These are phyloP conservation scores for Scrobipalpa costella DNA, from an alignment of 2,888 invertebrate species.

Conservation along the genomic window DNA sequence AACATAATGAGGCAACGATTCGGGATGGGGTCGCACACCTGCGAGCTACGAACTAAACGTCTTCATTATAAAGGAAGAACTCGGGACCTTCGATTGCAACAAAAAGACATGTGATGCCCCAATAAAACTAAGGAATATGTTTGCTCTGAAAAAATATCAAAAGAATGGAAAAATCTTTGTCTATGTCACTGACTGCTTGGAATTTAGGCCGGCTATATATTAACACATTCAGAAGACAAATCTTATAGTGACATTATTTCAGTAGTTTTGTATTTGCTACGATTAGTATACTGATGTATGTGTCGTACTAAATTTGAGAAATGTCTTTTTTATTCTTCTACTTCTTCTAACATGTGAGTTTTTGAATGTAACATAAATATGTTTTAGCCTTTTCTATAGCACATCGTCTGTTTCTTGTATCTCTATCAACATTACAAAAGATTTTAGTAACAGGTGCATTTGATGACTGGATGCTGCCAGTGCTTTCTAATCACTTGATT, in stretches of 20 bases:
- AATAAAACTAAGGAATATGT: neutral
- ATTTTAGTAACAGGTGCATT: conserved; percentile 65
- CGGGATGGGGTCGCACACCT: conserved; percentile 64
- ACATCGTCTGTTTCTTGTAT: neutral
- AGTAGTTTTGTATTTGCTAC: no score
- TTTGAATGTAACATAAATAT: no score
- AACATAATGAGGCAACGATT: conserved; percentile 69
- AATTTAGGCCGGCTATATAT: no score
- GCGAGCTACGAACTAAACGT: conserved; percentile 66
- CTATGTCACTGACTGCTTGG: no score
- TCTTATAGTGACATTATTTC: no score
- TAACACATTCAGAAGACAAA: no score
- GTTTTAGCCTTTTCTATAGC: neutral
- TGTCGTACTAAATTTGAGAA: no score
- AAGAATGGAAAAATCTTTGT: no score
- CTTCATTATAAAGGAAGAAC: conserved; percentile 69
- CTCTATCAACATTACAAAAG: conserved; percentile 40
- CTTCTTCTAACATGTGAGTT: no score
- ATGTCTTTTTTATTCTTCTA: no score
- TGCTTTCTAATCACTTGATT: conserved; percentile 41
- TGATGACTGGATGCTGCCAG: conserved; percentile 56
- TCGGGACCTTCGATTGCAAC: conserved; percentile 25
- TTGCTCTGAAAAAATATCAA: no score
- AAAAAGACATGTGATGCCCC: neutral
- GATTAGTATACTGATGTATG: no score